These are phyloP conservation scores for Trypoxylon attenuatum DNA, from an alignment of 2,888 invertebrate species.

Conservation along the genomic window DNA sequence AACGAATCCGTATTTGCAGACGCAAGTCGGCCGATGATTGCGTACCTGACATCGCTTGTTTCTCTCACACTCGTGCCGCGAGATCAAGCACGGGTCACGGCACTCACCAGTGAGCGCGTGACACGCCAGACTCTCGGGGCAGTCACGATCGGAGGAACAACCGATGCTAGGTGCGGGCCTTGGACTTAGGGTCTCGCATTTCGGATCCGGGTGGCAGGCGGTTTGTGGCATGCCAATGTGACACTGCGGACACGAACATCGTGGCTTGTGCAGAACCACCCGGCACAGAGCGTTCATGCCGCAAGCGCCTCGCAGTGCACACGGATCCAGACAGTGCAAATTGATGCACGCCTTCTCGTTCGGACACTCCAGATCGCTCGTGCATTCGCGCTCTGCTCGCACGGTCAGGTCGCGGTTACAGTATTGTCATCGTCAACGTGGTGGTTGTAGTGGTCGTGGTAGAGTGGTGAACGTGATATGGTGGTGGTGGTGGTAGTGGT, in stretches of 20 bases:
- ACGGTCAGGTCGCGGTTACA: slow-evolving; percentile 17
- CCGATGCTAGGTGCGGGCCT: slow-evolving; percentile 77
- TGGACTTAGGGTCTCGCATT: slow-evolving; percentile 82
- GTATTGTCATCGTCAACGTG: slow-evolving; percentile 20
- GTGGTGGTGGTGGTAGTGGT: slow-evolving; percentile 44
- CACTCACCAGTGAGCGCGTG: slow-evolving; percentile 83
- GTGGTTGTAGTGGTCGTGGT: slow-evolving; percentile 40
- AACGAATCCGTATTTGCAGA: slow-evolving; percentile 91
- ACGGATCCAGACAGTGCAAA: slow-evolving; percentile 93
- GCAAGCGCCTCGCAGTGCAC: slow-evolving; percentile 90
- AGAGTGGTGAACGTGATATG: slow-evolving; percentile 33
- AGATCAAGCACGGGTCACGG: slow-evolving; percentile 85
- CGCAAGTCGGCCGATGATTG: slow-evolving; percentile 89
- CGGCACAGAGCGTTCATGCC: slow-evolving; percentile 92
- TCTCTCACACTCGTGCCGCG: slow-evolving; percentile 83
- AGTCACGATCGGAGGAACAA: slow-evolving; percentile 83
- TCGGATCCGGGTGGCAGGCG: slow-evolving; percentile 86
- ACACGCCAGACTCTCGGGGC: slow-evolving; percentile 85
- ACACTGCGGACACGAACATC: slow-evolving; percentile 92
- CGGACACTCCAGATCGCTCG: slow-evolving; percentile 92
- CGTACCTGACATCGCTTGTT: slow-evolving; percentile 93
- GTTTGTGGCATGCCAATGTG: slow-evolving; percentile 88
- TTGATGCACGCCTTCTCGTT: slow-evolving; percentile 94
- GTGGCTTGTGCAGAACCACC: slow-evolving; percentile 88
- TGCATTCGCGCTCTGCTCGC: slow-evolving; percentile 86